Evolutionary conservation across 2,113 vertebrate genomes (phyloP).

Genomic region (Numenius arquata): DNA sequence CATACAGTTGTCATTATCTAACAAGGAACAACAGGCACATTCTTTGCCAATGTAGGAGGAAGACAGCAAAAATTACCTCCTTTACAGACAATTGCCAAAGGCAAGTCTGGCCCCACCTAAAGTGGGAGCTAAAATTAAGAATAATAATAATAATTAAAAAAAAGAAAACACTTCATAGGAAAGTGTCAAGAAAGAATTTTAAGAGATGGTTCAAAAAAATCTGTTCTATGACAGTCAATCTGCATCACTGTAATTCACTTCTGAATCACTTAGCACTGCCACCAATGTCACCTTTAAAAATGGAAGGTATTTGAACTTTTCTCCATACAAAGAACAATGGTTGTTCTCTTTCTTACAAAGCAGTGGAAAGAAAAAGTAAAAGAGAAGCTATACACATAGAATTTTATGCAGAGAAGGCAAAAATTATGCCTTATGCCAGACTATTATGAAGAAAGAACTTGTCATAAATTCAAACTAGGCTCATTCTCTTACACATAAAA

Average conservation of each 20-base stretch:
- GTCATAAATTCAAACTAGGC: constrained; percentile 66
- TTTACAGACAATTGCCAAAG: background rate
- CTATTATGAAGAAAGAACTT: constrained; percentile 66
- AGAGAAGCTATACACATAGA: background rate
- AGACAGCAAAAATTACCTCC: background rate
- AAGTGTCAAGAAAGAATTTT: background rate
- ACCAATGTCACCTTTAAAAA: background rate
- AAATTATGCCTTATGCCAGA: constrained; percentile 63
- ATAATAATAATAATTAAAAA: background rate
- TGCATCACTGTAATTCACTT: background rate
- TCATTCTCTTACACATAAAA: constrained; percentile 66
- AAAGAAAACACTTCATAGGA: accelerated
- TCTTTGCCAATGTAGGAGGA: background rate
- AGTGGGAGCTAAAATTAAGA: background rate
- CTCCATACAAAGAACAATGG: background rate
- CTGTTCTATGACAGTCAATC: background rate
- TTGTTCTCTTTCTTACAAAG: constrained; percentile 16
- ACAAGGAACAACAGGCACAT: background rate
- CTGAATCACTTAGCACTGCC: background rate
- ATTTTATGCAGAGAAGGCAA: constrained; percentile 64
- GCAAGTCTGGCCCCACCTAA: background rate
- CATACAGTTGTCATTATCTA: background rate
- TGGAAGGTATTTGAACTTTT: background rate
- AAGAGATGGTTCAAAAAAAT: background rate
- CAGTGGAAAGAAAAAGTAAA: constrained; percentile 38